Percentiles rank a stretch among this genome's conserved stretches.
Evolutionary conservation across 2,113 vertebrate genomes (phyloP).

Genomic region (Elgaria multicarinata): DNA sequence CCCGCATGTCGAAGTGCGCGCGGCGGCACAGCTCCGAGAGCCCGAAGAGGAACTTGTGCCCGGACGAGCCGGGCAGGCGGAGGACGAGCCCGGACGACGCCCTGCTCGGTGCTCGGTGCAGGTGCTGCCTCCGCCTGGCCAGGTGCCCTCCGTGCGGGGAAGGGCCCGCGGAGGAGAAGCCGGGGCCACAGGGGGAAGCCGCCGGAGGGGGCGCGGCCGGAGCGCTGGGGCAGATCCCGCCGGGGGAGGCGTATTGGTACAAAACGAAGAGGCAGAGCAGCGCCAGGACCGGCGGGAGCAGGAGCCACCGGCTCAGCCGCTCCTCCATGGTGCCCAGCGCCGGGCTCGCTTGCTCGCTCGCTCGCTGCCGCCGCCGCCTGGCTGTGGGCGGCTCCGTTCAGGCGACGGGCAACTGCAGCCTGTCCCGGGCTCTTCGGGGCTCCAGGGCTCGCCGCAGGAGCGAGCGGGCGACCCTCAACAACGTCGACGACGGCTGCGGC

Average conservation of each 20-base stretch:
- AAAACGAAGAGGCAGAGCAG: constrained; percentile 93
- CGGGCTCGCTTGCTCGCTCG: no score
- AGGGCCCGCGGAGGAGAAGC: constrained; percentile 73
- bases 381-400: neutral
- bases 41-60: constrained; percentile 87
- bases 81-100: neutral
- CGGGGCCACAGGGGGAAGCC: constrained; percentile 32
- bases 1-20: constrained; percentile 92
- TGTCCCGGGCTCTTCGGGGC: constrained; percentile 4
- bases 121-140: constrained; percentile 47
- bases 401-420: neutral
- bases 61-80: neutral
- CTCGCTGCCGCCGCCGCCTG: no score
- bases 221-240: constrained; percentile 61
- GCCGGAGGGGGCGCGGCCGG: neutral
- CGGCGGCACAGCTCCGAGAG: constrained; percentile 88
- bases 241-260: constrained; percentile 92
- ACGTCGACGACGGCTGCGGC: neutral
- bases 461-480: neutral
- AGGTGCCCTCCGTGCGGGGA: constrained; percentile 77
- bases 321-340: constrained; percentile 86
- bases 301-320: constrained; percentile 91
- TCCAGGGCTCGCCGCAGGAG: neutral
- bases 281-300: constrained; percentile 90
- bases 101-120: neutral